Evolutionary conservation across 2,888 invertebrate species (phyloP).

Genomic region (Caenorhabditis afra): DNA sequence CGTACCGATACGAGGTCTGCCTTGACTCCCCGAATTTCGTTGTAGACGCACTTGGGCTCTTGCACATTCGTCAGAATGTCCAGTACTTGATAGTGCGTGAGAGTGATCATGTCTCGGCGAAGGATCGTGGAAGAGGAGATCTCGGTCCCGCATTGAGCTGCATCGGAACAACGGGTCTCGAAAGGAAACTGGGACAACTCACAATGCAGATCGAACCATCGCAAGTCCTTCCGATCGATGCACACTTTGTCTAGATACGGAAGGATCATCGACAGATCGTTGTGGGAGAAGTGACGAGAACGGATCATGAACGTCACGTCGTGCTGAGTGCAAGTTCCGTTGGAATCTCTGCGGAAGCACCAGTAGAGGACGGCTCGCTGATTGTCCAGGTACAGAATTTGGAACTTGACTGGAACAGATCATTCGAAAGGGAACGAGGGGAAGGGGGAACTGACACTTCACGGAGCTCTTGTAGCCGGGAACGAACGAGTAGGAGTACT

Average conservation of each 20-base stretch:
- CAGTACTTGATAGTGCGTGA: slow-evolving; percentile 71
- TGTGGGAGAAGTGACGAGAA: slow-evolving; percentile 67
- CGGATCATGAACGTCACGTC: slow-evolving; percentile 67
- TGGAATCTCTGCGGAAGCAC: slow-evolving; percentile 61
- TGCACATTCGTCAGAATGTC: slow-evolving; percentile 73
- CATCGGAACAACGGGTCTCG: slow-evolving; percentile 3
- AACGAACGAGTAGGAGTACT: slow-evolving; percentile 65
- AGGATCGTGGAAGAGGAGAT: slow-evolving; percentile 65
- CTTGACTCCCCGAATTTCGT: slow-evolving; percentile 64
- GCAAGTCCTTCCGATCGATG: slow-evolving; percentile 61
- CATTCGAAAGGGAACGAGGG: too few relatives aligned
- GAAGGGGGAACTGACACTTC: slow-evolving; percentile 19
- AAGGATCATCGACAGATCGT: slow-evolving; percentile 68
- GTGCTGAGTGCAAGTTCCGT: slow-evolving; percentile 65
- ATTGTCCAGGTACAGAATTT: slow-evolving; percentile 71
- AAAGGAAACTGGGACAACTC: neutral
- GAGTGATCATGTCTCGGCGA: slow-evolving; percentile 68
- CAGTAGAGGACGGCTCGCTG: slow-evolving; percentile 71
- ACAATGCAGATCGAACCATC: slow-evolving; percentile 75
- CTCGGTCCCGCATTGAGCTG: slow-evolving; percentile 70
- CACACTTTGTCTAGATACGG: slow-evolving; percentile 70
- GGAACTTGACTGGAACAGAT: slow-evolving; percentile 62
- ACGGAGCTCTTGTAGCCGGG: slow-evolving; percentile 35
- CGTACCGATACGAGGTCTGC: slow-evolving; percentile 65
- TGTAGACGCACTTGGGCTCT: slow-evolving; percentile 67